Base-by-base conservation (phyloP, 2,888 invertebrate genomes). In the Brenthis ino region DNA sequence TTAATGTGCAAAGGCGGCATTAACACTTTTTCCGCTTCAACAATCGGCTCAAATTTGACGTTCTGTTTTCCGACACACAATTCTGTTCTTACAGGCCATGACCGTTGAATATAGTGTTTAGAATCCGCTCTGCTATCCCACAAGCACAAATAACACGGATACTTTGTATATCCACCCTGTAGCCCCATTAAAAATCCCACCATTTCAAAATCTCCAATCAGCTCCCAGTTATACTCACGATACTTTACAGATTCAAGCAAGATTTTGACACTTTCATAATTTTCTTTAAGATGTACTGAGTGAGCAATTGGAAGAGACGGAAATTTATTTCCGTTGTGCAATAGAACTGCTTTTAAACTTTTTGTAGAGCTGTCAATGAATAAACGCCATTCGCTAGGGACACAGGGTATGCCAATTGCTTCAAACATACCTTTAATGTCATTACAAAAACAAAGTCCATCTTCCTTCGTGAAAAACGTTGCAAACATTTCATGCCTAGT, bases 361-460 rank as follows among this genome's bases (percentile, higher is more conserved):
- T 64, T 74, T 73, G 72, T 72, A 70, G 75, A 77, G 70, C 69
- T 71, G 68, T 77, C 75, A 43, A 76, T 76, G 71, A 76, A 77
- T 50, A 76, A 48, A 68, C 74, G 68, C 75, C 75, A 75, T 60
- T 76, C 75, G 16, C 51, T 53, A 58, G 73, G 65, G 13, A 71
- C 57, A 50, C 68, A 74, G 12, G 73, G 70, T 2, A 74, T 74
- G 13, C 74, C 74, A 28, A 75, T 72, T 72, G 68, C 70, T 66
- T 74, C 72, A 71, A 77, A 75, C 68, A 79, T 57, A 77, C 65
- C 74, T 66, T 70, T 72, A 48, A 74, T 54, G 50, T 72, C 68
- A 69, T 75, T 71, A 55, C 75, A 75, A 72, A 53, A 75, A 72
- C 70, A 70, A 72, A 72, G 66, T 70, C 69, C 74, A 63, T 70